A percentile compares a stretch with the other conserved stretches of the same genome.
Evolutionary conservation across 2,888 invertebrate species (phyloP).

Genomic region (Chalcosyrphus nemorum): DNA sequence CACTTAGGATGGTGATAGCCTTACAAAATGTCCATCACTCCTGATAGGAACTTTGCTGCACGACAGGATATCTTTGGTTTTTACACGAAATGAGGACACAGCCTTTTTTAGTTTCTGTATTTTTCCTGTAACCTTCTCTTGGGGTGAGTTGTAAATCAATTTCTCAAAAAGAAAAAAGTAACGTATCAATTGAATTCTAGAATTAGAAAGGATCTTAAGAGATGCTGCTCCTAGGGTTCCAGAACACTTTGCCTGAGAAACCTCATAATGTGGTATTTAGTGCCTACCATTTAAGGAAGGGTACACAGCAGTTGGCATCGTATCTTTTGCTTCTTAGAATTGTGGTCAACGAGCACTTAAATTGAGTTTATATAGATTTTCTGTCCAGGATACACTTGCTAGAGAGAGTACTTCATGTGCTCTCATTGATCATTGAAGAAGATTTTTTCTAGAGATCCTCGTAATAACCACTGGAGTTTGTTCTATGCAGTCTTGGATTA

Average conservation of each 20-base stretch:
- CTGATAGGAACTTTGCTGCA: conserved; percentile 31
- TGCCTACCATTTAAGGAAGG: conserved; percentile 69
- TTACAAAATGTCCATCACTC: conserved; percentile 68
- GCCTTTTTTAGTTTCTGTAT: conserved; percentile 11
- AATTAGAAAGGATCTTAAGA: conserved; percentile 18
- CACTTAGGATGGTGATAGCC: conserved; percentile 65
- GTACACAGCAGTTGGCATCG: conserved; percentile 48
- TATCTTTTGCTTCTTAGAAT: conserved; percentile 54
- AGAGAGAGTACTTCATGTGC: neutral
- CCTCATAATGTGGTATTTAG: conserved; percentile 73
- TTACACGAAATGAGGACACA: conserved; percentile 60
- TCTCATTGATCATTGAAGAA: conserved; percentile 4
- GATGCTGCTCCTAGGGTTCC: neutral
- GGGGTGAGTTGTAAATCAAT: conserved; percentile 60
- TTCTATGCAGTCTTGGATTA: conserved; percentile 37
- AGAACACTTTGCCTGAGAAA: conserved; percentile 60
- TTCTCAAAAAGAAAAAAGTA: conserved; percentile 9
- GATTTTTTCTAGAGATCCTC: neutral
- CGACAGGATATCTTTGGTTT: conserved; percentile 63
- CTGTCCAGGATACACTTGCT: conserved; percentile 16
- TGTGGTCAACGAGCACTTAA: conserved; percentile 57
- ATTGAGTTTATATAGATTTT: conserved; percentile 31
- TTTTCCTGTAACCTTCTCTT: conserved; percentile 13
- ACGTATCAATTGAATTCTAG: conserved; percentile 27
- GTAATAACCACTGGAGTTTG: neutral